Base-by-base conservation (phyloP, 2,797 vertebrate genomes). In the Pampus argenteus region DNA sequence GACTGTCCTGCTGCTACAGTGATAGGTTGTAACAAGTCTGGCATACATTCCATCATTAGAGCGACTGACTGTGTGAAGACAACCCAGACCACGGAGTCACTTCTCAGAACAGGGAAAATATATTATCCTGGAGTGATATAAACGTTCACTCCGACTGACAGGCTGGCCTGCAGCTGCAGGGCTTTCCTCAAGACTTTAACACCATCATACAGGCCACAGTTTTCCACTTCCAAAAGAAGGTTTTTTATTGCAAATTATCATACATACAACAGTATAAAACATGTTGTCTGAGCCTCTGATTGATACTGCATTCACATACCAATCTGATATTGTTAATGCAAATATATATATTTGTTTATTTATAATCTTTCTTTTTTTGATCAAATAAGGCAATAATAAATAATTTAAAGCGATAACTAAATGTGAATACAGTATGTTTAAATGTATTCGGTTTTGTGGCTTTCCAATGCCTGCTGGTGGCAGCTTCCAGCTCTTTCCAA, bases 401-500 rank as follows among this genome's bases (percentile, higher is more conserved):
- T 7, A 31, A 23, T 31, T 20, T 49, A 8, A 31, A 3, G 0
- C 15, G 26, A 26, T 25, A 13, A 34, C 9, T 18, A 11, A 62
- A 31, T 23, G 6, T 23, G 31, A 49, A 52, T 40, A 26, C 5
- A 42, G 40, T 18, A 42, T 6, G 13, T 40, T 40, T 40, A 3
- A 40, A 40, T 40, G 29, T 9, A 2, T 31, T 9, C 9, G 29
- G 8, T 9, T 31, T 31, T 9, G 7, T 31, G 29, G 8, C 29
- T 31, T 31, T 9, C 29, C n/a, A 11, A 60, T 42, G 38, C 28
- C 68, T 67, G 55, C 78, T 64, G 63, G 57, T 70, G n/a, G 48
- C 66, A 52, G 63, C 61, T 55, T 61, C 67, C 51, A 76, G 76
- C 58, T 65, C 76, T 55, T 78, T 76, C 60, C 72, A 54, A 57